These are phyloP conservation scores for Leptinotarsa rubiginosa DNA, from an alignment of 2,888 invertebrate genomes.

Conservation along the genomic window DNA sequence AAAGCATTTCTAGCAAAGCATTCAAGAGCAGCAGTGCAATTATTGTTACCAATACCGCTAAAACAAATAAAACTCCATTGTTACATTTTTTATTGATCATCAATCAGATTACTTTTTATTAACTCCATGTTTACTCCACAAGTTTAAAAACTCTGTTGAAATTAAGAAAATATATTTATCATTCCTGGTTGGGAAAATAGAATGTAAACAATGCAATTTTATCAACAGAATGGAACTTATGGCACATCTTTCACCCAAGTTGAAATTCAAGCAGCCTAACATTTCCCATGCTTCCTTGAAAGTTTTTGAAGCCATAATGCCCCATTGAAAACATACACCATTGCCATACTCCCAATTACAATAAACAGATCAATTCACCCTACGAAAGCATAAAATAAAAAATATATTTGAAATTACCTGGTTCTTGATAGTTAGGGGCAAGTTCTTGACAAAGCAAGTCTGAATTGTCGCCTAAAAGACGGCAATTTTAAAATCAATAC, in stretches of 20 bases:
- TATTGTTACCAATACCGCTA: neutral
- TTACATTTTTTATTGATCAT: too few relatives aligned
- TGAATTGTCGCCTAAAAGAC: conserved; percentile 69
- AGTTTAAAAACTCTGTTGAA: too few relatives aligned
- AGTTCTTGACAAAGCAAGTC: conserved; percentile 71
- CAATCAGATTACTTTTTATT: too few relatives aligned
- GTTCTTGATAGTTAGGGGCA: conserved; percentile 63
- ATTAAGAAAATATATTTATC: too few relatives aligned
- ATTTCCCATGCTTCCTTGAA: conserved; percentile 1
- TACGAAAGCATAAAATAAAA: conserved; percentile 3
- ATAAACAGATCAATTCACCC: conserved; percentile 2
- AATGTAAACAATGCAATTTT: neutral
- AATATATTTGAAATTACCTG: conserved; percentile 46
- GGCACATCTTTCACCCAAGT: too few relatives aligned
- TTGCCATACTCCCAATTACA: neutral
- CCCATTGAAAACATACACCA: conserved; percentile 12
- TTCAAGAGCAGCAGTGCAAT: conserved; percentile 7
- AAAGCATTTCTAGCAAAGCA: conserved; percentile 10
- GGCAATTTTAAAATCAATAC: conserved; percentile 47
- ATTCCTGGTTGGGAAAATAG: too few relatives aligned
- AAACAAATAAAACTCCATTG: neutral
- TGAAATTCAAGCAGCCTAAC: neutral
- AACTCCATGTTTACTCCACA: too few relatives aligned
- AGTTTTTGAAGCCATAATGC: conserved; percentile 1
- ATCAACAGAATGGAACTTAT: neutral